Evolutionary conservation across 2,888 invertebrate genomes (phyloP).

Genomic region (Eristalis intricaria): DNA sequence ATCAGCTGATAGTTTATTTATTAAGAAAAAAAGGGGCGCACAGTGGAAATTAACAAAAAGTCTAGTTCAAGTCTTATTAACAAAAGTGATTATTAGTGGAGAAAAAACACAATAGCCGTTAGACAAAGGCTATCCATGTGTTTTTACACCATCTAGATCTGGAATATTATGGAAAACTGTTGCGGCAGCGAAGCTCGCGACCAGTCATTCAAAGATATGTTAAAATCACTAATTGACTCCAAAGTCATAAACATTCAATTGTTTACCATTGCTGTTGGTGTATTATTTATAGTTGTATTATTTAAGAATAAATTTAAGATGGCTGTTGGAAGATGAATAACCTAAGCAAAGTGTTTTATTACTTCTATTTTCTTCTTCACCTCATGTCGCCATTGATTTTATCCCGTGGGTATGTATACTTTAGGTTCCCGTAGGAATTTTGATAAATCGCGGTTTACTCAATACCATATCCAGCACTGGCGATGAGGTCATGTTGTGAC

Average conservation of each 20-base stretch:
- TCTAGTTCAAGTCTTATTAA: not conserved
- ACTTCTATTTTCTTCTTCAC: not conserved
- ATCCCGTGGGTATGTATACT: not conserved
- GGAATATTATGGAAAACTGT: constrained; percentile 77
- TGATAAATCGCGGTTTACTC: not conserved
- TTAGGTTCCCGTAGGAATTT: not conserved
- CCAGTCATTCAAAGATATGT: constrained; percentile 78
- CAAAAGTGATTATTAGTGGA: not conserved
- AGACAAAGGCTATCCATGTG: not conserved
- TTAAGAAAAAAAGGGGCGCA: constrained; percentile 21
- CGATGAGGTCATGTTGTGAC: constrained; percentile 40
- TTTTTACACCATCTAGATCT: constrained; percentile 51
- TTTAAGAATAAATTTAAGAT: constrained; percentile 78
- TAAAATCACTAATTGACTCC: constrained; percentile 78
- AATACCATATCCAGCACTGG: not conserved
- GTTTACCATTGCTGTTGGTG: constrained; percentile 79
- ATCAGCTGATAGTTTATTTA: constrained; percentile 57
- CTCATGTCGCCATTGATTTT: constrained; percentile 47
- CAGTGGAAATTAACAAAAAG: not conserved
- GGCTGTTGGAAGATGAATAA: constrained; percentile 64
- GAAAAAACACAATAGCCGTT: not conserved
- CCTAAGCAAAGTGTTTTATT: constrained; percentile 43
- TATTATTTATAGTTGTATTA: constrained; percentile 78
- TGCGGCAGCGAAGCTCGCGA: constrained; percentile 77
- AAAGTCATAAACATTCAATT: constrained; percentile 79